Evolutionary conservation across 2,797 vertebrate species (phyloP).

Genomic region (Agapornis canus): DNA sequence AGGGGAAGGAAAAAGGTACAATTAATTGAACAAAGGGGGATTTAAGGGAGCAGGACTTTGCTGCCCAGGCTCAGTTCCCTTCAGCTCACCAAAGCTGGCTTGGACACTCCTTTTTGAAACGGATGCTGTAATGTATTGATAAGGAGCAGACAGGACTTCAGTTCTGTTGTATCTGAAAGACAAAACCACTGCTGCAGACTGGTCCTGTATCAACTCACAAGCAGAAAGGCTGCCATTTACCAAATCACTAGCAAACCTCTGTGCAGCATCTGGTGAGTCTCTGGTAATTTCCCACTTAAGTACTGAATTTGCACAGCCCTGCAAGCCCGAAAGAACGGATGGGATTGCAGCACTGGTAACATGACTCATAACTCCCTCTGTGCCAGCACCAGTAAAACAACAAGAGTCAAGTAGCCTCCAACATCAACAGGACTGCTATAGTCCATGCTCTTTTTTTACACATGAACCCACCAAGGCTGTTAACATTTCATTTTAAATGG

Average conservation of each 20-base stretch:
- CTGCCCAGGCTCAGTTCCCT: neutral
- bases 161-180: neutral
- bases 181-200: neutral
- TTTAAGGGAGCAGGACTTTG: neutral
- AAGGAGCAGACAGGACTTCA: neutral
- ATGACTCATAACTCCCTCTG: neutral
- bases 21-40: neutral
- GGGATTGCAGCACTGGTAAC: conserved; percentile 41
- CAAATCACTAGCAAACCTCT: neutral
- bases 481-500: neutral
- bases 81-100: neutral
- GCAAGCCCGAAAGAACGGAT: conserved; percentile 1
- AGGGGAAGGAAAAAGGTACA: neutral
- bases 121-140: neutral
- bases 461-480: neutral
- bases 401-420: conserved; percentile 14
- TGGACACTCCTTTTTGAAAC: neutral
- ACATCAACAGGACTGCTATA: neutral
- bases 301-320: conserved; percentile 48
- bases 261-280: conserved; percentile 19
- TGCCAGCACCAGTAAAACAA: conserved; percentile 30
- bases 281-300: conserved; percentile 44
- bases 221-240: neutral
- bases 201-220: neutral
- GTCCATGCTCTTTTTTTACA: neutral